A percentile compares a stretch with the other conserved stretches of the same genome.
These are phyloP conservation scores for Syrrhaptes paradoxus DNA, from an alignment of 2,113 vertebrate species.

Conservation along the genomic window DNA sequence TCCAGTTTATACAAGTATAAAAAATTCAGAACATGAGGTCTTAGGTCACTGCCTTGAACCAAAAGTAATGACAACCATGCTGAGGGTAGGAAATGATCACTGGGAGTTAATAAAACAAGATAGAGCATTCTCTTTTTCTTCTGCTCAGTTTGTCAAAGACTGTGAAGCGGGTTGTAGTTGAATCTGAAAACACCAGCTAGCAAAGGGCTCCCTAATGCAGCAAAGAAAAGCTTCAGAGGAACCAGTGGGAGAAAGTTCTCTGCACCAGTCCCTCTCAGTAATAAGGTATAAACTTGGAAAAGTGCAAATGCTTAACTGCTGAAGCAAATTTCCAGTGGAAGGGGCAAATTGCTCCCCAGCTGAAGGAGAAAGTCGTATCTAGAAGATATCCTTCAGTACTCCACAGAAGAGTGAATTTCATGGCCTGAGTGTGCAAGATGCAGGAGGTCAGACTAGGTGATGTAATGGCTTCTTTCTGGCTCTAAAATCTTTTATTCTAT, in stretches of 20 bases:
- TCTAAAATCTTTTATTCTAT: background rate
- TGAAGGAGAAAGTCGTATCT: background rate
- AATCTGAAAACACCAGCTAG: background rate
- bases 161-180: background rate
- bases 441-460: background rate
- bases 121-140: background rate
- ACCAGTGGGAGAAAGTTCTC: background rate
- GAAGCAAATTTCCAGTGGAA: background rate
- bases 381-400: background rate
- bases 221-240: background rate
- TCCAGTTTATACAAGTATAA: background rate
- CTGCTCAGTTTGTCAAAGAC: background rate
- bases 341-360: background rate
- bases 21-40: background rate
- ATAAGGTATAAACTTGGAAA: background rate
- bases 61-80: background rate
- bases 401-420: background rate
- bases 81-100: background rate
- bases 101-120: conserved; percentile 8
- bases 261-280: background rate
- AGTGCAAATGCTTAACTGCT: background rate
- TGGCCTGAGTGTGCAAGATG: background rate
- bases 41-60: background rate
- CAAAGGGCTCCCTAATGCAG: background rate
- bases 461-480: background rate